Conservation (phyloP, 1,140 invertebrate genomes). For the Microplitis demolitor region DNA sequence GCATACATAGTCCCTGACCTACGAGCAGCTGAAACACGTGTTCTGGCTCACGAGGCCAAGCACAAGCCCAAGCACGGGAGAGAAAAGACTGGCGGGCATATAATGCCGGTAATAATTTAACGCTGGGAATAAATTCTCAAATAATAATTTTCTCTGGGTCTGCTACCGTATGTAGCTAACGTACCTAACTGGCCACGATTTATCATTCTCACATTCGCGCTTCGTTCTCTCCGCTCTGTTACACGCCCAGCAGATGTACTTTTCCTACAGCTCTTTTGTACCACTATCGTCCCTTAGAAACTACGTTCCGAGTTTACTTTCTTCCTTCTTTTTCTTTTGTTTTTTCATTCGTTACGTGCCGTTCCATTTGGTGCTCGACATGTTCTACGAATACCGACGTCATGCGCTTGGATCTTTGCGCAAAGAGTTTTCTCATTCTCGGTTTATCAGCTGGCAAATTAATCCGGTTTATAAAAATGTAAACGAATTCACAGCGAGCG, state of each 20-base stretch:
- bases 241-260: not conserved
- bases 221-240: conserved; percentile 24
- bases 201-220: conserved; percentile 53
- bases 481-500: conserved; percentile 41
- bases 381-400: not conserved
- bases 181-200: conserved; percentile 55
- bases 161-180: conserved; percentile 52
- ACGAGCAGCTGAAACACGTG: conserved; percentile 50
- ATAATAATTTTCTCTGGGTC: conserved; percentile 53
- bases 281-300: not conserved
- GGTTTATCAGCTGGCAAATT: conserved; percentile 36
- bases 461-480: conserved; percentile 52
- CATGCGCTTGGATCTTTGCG: not conserved
- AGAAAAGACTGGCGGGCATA: conserved; percentile 23
- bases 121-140: conserved; percentile 55
- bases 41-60: conserved; percentile 36
- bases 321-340: not conserved
- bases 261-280: too few species aligned
- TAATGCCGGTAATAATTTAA: conserved; percentile 49
- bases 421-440: not conserved
- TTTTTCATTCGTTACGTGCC: conserved; percentile 16
- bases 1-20: conserved; percentile 29
- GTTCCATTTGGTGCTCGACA: conserved; percentile 29
- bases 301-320: not conserved
- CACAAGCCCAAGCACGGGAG: not conserved